These are phyloP conservation scores for Hesperia comma DNA, from an alignment of 2,888 invertebrate species.

Conservation along the genomic window DNA sequence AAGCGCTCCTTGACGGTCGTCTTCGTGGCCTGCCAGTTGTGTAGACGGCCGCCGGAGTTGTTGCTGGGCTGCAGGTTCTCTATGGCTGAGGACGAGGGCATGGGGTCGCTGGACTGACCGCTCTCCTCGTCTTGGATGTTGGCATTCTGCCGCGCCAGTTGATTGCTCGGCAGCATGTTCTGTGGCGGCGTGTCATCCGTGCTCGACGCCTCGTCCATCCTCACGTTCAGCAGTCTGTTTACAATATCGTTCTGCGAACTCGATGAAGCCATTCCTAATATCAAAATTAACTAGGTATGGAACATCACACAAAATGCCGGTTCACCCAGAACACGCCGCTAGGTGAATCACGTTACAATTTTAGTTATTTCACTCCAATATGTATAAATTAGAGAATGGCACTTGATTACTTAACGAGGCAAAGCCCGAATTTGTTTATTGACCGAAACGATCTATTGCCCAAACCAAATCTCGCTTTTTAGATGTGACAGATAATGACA, in stretches of 20 bases:
- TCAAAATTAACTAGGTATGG: conserved; percentile 48
- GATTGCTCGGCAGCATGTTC: conserved; percentile 81
- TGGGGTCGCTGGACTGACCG: conserved; percentile 59
- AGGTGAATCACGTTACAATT: conserved; percentile 18
- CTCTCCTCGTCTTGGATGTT: conserved; percentile 65
- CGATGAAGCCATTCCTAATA: conserved; percentile 70
- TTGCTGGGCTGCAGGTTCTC: conserved; percentile 73
- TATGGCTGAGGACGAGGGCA: conserved; percentile 62
- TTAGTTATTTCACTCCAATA: conserved; percentile 36
- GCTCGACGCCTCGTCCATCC: conserved; percentile 68
- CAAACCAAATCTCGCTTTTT: conserved; percentile 5
- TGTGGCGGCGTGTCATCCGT: conserved; percentile 63
- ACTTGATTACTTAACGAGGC: conserved; percentile 30
- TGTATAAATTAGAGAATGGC: conserved; percentile 18
- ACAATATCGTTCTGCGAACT: conserved; percentile 74
- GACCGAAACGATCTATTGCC: conserved; percentile 33
- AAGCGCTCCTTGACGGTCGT: conserved; percentile 90
- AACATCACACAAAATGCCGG: conserved; percentile 55
- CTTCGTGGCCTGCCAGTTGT: conserved; percentile 90
- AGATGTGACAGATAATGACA: neutral
- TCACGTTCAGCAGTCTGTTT: conserved; percentile 67
- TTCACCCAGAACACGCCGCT: neutral
- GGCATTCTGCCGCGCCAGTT: conserved; percentile 63
- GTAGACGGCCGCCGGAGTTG: conserved; percentile 75
- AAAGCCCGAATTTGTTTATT: conserved; percentile 32